Percentiles rank a stretch among this genome's conserved stretches.
Evolutionary conservation across 2,888 invertebrate species (phyloP).

Genomic region (Caenorhabditis uteleia): DNA sequence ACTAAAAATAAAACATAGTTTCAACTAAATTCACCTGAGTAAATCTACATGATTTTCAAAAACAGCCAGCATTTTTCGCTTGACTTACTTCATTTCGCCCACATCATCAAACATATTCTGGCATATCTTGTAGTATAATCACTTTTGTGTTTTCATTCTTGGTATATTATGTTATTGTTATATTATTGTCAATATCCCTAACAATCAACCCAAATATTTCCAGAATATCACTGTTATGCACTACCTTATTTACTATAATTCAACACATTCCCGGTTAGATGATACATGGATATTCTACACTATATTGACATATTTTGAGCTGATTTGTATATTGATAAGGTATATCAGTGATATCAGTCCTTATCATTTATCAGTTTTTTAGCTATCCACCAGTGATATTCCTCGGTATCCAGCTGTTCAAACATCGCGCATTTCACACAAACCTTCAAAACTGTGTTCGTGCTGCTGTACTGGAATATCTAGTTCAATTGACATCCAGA

Average conservation of each 20-base stretch:
- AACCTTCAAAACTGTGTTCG: slow-evolving; percentile 27
- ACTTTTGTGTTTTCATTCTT: too few species aligned
- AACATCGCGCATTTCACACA: slow-evolving; percentile 23
- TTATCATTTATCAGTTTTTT: slow-evolving; percentile 2
- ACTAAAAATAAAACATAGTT: too few species aligned
- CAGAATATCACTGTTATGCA: slow-evolving; percentile 39
- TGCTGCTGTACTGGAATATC: slow-evolving; percentile 19
- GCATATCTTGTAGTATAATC: too few species aligned
- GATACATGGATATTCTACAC: slow-evolving; percentile 30
- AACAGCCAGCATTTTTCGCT: too few species aligned
- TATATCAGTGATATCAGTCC: not conserved
- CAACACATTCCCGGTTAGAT: slow-evolving; percentile 25
- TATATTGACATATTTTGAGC: slow-evolving; percentile 30
- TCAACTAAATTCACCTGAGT: too few species aligned
- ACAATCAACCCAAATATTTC: too few species aligned
- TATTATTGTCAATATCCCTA: too few species aligned
- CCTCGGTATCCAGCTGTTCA: slow-evolving; percentile 17
- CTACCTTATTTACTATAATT: slow-evolving; percentile 31
- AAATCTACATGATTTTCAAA: too few species aligned
- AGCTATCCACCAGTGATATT: slow-evolving; percentile 27
- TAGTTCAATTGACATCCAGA: slow-evolving; percentile 29
- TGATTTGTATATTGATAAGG: slow-evolving; percentile 27
- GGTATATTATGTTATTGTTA: too few species aligned
- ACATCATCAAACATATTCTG: too few species aligned
- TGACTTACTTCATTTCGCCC: too few species aligned